Percentiles rank a stretch among this genome's conserved stretches.
Conservation (phyloP, 2,888 invertebrate species). For the Machimus rusticus region DNA sequence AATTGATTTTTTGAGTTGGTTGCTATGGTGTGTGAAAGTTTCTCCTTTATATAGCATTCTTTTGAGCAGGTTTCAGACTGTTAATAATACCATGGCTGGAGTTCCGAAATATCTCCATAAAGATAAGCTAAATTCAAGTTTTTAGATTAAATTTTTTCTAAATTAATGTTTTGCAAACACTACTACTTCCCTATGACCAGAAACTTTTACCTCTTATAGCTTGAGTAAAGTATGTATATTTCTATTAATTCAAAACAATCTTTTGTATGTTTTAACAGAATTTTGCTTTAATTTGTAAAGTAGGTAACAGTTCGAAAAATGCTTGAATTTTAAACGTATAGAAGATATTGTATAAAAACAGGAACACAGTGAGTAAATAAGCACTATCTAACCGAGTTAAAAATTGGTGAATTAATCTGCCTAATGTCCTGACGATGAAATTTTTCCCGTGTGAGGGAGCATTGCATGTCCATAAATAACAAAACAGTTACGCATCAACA, state of each 20-base stretch:
- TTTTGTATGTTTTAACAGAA: not conserved
- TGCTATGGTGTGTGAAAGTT: not conserved
- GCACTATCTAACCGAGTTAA: not conserved
- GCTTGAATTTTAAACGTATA: not conserved
- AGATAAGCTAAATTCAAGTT: not conserved
- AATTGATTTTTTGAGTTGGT: not conserved
- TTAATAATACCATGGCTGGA: not conserved
- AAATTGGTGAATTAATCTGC: not conserved
- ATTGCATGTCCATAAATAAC: not conserved
- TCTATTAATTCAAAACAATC: not conserved
- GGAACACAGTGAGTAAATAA: not conserved
- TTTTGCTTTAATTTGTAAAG: not conserved
- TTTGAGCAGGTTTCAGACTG: not conserved
- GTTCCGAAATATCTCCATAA: not conserved
- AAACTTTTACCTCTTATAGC: too few relatives aligned
- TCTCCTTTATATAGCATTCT: too few relatives aligned
- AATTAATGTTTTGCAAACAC: too few relatives aligned
- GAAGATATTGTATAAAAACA: not conserved
- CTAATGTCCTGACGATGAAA: not conserved
- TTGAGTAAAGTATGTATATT: not conserved
- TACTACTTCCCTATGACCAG: too few relatives aligned
- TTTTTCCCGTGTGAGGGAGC: not conserved
- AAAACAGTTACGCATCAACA: constrained; percentile 25
- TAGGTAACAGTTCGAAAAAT: not conserved
- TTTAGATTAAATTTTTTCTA: not conserved